Base-by-base conservation (phyloP, 35 echinoderm and acorn worm species). In the Amphiura filiformis region DNA sequence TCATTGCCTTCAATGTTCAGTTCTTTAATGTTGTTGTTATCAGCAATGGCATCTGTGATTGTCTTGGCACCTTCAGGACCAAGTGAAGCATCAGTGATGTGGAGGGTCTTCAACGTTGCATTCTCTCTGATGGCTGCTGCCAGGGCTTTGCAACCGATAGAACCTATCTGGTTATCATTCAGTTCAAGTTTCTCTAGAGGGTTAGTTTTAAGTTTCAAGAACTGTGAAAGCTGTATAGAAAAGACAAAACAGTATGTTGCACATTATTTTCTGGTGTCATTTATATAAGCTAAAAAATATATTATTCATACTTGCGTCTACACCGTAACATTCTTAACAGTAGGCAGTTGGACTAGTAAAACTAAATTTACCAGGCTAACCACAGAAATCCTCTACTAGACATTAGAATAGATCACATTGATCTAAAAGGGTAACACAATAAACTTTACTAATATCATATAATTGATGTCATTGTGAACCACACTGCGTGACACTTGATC, bases 1-100 rank as follows among this genome's bases (percentile, higher is more conserved):
- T 81, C 76, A 57, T 96, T 96, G 26, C 90, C 94, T 39, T 96
- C 94, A 31, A 96, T 84, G 31, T 92, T 92, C 36, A 96, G 77
- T 83, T 96, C 94, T 34, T 80, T 64, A 0, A 96, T 28, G 18
- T 35, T 87, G 37, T 85, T 44, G 31, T 91, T 87, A 82, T 92
- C 87, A 0, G 86, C 44, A 33, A 92, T 76, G 2, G 94, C 94
- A n/a, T 96, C 90, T 2, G 82, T 81, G 33, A 96, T 86, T 57
- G 88, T 88, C 39, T 81, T 38, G 17, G 81, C 88, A 2, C 94
- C 90, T 31, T 86, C 85, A 41, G 89, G 90, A 11, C 90, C 83
- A 0, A 96, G 86, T 26, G 56, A 47, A 26, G 83, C 82, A 31
- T 96, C 88, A 80, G 89, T 90, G 0, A 92, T 65, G 70, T 87